Evolutionary conservation across 2,797 vertebrate species (phyloP).

Genomic region (Rhinatrema bivittatum): DNA sequence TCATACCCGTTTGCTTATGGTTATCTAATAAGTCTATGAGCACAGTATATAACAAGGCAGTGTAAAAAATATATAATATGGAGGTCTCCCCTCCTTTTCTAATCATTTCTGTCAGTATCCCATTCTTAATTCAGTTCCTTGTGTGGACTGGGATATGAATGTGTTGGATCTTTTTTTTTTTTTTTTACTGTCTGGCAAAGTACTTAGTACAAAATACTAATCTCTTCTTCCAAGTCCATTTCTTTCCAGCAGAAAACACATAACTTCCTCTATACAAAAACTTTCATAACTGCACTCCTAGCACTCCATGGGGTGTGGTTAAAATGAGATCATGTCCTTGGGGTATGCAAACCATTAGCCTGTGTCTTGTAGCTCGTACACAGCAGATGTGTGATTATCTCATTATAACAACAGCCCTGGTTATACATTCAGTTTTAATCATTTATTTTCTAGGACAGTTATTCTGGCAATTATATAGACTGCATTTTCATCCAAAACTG

Average conservation of each 20-base stretch:
- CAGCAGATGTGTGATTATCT: constrained; percentile 17
- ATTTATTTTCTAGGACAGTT: not conserved
- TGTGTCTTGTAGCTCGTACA: constrained; percentile 1
- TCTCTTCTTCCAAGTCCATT: not conserved
- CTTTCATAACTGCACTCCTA: accelerated
- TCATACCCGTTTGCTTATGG: too few species aligned
- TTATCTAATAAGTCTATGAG: too few species aligned
- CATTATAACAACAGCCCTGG: not conserved
- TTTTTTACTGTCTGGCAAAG: not conserved
- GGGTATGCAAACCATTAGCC: constrained; percentile 13
- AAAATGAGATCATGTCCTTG: constrained; percentile 13
- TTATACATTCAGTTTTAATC: not conserved
- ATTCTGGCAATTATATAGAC: accelerated
- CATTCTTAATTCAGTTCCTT: not conserved
- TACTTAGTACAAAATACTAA: constrained; percentile 7
- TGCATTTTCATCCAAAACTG: not conserved
- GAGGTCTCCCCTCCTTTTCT: too few species aligned
- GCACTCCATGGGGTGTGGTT: constrained; percentile 3
- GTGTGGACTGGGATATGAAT: not conserved
- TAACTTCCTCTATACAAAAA: not conserved
- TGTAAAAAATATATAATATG: too few species aligned
- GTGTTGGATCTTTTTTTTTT: too few species aligned
- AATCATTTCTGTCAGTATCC: too few species aligned
- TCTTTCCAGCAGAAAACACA: not conserved
- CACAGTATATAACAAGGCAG: too few species aligned